Evolutionary conservation across 2,888 invertebrate species (phyloP).

Genomic region (Heteropelma amictum): DNA sequence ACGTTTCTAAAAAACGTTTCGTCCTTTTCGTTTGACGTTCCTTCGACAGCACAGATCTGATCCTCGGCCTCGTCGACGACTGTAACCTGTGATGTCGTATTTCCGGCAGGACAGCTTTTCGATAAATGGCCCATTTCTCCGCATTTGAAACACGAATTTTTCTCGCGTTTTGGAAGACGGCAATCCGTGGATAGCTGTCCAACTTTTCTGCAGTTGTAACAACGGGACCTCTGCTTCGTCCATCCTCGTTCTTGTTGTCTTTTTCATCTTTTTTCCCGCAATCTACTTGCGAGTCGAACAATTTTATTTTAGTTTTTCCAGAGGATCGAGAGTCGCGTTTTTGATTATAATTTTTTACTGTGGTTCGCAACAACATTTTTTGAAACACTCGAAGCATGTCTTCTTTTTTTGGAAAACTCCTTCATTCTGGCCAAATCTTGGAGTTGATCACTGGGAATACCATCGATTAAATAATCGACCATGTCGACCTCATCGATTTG

Average conservation of each 20-base stretch:
- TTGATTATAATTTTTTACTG: neutral
- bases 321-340: neutral
- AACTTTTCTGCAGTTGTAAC: slow-evolving; percentile 1
- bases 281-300: neutral
- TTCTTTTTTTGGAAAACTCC: slow-evolving; percentile 20
- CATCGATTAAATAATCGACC: slow-evolving; percentile 44
- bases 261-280: neutral
- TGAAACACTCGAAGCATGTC: slow-evolving; percentile 41
- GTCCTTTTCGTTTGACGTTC: neutral
- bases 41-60: neutral
- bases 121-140: neutral
- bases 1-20: neutral
- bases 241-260: neutral
- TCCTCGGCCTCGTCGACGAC: neutral
- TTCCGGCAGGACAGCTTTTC: neutral
- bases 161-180: neutral
- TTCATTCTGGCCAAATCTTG: slow-evolving; percentile 43
- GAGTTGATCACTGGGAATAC: slow-evolving; percentile 45
- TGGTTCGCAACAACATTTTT: slow-evolving; percentile 23
- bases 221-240: neutral
- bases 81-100: neutral
- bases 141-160: neutral
- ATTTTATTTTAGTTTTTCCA: neutral
- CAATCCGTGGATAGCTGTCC: neutral
- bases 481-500: slow-evolving; percentile 44